Evolutionary conservation across 2,888 invertebrate species (phyloP).

Genomic region (Brenthis hecate): DNA sequence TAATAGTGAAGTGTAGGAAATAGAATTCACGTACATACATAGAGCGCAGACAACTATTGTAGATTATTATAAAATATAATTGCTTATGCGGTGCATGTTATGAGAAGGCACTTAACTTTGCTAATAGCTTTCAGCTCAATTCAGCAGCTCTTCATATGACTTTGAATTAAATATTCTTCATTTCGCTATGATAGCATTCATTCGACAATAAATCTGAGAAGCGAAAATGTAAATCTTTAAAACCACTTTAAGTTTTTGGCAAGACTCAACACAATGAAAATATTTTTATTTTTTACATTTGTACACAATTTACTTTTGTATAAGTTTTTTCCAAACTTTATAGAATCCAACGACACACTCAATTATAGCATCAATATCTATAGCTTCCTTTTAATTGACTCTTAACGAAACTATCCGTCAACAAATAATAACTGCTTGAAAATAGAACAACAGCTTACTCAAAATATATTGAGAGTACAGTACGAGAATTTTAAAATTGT

Average conservation of each 20-base stretch:
- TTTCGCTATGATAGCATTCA: constrained; percentile 9
- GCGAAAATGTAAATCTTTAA: too few species aligned
- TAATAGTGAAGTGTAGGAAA: too few species aligned
- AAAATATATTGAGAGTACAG: background rate
- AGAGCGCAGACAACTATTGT: background rate
- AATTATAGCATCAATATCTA: too few species aligned
- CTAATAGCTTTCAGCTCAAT: constrained; percentile 4
- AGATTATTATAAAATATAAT: constrained; percentile 3
- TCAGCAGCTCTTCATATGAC: constrained; percentile 12
- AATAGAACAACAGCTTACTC: background rate
- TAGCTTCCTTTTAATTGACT: too few species aligned
- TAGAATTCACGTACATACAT: background rate
- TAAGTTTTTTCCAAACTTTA: too few species aligned
- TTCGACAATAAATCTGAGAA: background rate
- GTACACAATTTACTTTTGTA: too few species aligned
- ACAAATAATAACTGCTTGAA: background rate
- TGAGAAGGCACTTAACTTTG: constrained; percentile 10
- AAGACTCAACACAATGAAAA: too few species aligned
- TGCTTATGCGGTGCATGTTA: constrained; percentile 10
- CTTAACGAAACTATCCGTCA: too few species aligned
- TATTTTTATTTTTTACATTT: too few species aligned
- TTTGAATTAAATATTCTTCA: constrained; percentile 13
- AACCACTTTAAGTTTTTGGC: too few species aligned
- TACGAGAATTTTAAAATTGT: background rate
- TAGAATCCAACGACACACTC: too few species aligned